These are phyloP conservation scores for Bombus sylvicola DNA, from an alignment of 1,140 invertebrate genomes.

Conservation along the genomic window DNA sequence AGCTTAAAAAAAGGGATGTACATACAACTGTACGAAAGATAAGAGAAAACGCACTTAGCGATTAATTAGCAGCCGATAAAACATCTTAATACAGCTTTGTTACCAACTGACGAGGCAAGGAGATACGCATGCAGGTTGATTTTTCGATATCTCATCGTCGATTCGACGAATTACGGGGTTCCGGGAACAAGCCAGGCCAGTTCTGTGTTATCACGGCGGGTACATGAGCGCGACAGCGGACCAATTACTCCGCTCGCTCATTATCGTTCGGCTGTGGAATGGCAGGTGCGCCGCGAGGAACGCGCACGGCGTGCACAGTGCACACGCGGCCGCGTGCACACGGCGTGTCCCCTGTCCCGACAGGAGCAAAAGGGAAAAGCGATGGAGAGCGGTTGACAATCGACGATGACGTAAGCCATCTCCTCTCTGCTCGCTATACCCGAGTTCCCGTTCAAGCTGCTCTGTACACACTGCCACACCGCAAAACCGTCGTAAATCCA, in stretches of 20 bases:
- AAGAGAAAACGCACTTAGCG: no score
- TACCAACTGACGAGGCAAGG: neutral
- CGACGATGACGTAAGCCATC: constrained; percentile 60
- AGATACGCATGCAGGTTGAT: neutral
- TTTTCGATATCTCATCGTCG: neutral
- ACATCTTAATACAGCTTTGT: neutral
- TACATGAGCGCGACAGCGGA: constrained; percentile 10
- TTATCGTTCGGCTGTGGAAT: constrained; percentile 56
- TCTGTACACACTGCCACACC: neutral
- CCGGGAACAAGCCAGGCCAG: neutral
- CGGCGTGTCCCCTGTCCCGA: constrained; percentile 6
- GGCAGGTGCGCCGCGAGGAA: constrained; percentile 35
- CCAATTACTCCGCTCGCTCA: constrained; percentile 56
- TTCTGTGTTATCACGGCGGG: constrained; percentile 17
- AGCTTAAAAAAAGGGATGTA: no score
- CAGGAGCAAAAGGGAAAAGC: constrained; percentile 42
- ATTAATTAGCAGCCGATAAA: neutral
- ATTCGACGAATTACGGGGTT: constrained; percentile 6
- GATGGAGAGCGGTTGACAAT: constrained; percentile 68
- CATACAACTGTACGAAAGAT: no score
- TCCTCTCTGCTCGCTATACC: constrained; percentile 14
- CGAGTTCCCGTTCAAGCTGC: constrained; percentile 45
- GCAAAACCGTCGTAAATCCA: constrained; percentile 19
- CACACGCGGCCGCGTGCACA: constrained; percentile 1
- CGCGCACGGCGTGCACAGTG: neutral